Evolutionary conservation across 2,113 vertebrate species (phyloP), one percentile per base, ranked within the genome.

Genomic region (Prionailurus viverrinus): DNA sequence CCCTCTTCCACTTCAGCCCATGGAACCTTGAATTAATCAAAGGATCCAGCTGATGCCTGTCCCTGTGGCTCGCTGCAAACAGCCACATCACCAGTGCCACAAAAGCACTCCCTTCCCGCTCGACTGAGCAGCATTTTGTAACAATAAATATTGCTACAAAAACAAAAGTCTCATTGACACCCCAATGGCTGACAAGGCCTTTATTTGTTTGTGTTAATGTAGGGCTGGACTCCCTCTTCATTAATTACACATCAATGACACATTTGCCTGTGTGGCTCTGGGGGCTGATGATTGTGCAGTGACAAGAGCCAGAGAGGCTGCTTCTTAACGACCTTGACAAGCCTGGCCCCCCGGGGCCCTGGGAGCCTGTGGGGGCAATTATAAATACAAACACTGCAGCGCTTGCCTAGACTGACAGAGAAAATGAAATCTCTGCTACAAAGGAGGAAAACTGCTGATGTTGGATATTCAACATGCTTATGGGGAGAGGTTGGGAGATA

Each of bases 201-300:
- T 97, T 90, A 97, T 93, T 91, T 86, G 87, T 97, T 88, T 92
- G 66, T 95, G 90, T 91, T 92, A 91, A 96, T 48, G 48, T 41
- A 10, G 25, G n/a, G 68, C 55, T 69, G 81, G 31, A 82, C 73
- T 94, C 85, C 91, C 83, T 93, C 65, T 13, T 93, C 85, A 98
- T 98, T 97, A 96, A 97, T 95, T 96, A 96, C 81, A 89, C 93
- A 97, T 94, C 95, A 97, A 2, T 91, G 96, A 88, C 81, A 94
- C 79, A 93, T 96, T 94, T 97, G 71, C 85, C 71, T 83, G 11
- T 29, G 71, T 81, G 76, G 41, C 69, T 80, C 68, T 76, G 41
- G n/a, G 48, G 81, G n/a, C 74, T 51, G 63, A 58, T 74, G 16
- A 61, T n/a, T n/a, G 53, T 33, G 23, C 51, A 71, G 41, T 69